Conservation (phyloP, 2,888 invertebrate species). For the Drosophila vallismaia region DNA sequence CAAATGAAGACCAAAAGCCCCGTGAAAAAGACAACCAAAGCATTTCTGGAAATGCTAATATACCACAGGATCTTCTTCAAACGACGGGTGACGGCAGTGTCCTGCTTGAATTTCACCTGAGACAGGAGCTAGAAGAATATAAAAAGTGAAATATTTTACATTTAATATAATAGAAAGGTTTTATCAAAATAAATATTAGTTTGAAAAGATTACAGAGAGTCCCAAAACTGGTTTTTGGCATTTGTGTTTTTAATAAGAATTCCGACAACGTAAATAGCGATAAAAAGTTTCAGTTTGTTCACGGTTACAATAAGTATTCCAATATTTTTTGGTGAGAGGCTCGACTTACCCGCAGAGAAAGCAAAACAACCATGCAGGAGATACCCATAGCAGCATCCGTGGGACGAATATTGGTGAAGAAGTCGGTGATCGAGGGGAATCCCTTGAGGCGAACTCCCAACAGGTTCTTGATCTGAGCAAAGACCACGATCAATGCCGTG, state of each 20-base stretch:
- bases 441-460: conserved; percentile 87
- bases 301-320: too few species aligned
- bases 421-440: conserved; percentile 81
- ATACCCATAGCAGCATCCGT: conserved; percentile 88
- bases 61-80: conserved; percentile 88
- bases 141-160: neutral
- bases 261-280: neutral
- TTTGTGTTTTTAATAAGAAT: neutral
- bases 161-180: neutral
- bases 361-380: conserved; percentile 87
- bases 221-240: neutral
- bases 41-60: conserved; percentile 91
- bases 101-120: conserved; percentile 69
- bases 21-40: conserved; percentile 88
- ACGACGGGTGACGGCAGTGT: conserved; percentile 55
- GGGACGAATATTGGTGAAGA: conserved; percentile 85
- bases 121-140: conserved; percentile 62
- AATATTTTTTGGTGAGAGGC: neutral
- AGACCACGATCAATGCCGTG: conserved; percentile 91
- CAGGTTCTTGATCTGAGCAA: conserved; percentile 90
- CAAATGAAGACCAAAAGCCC: conserved; percentile 86
- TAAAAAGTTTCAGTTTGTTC: neutral
- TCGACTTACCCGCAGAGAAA: conserved; percentile 87
- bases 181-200: neutral
- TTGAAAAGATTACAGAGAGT: neutral